A percentile compares a stretch with the other conserved stretches of the same genome.
Conservation (phyloP, 2,113 vertebrate genomes). For the Etia nguti region DNA sequence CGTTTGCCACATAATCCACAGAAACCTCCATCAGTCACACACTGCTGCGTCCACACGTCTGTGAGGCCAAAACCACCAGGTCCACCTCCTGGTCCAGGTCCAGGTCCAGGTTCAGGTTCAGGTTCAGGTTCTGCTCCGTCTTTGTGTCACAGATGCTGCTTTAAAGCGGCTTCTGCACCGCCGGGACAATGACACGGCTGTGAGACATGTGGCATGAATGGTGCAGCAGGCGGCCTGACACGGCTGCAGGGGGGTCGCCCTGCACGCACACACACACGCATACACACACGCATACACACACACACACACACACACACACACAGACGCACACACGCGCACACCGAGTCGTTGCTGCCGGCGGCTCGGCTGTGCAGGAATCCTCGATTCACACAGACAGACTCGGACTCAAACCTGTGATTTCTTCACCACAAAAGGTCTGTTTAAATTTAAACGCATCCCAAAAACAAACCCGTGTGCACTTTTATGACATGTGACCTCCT, state of each 20-base stretch:
- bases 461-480: not conserved
- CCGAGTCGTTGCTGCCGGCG: not conserved
- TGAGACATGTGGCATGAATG: constrained; percentile 81
- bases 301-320: not conserved
- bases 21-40: not conserved
- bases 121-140: not conserved
- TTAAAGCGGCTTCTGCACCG: not conserved
- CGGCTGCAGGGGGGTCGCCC: constrained; percentile 43
- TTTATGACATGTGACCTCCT: not conserved
- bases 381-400: not conserved
- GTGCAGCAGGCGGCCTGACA: constrained; percentile 75
- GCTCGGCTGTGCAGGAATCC: not conserved
- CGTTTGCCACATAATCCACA: not conserved
- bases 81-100: not conserved
- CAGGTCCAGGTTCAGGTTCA: not conserved
- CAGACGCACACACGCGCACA: not conserved
- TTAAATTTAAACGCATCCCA: not conserved
- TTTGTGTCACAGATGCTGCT: not conserved
- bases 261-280: too few species aligned
- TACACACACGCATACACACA: too few species aligned
- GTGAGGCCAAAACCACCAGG: not conserved
- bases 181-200: constrained; percentile 84
- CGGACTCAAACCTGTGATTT: not conserved
- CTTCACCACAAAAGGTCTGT: not conserved
- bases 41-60: not conserved